Evolutionary conservation across 2,113 vertebrate species (phyloP).

Genomic region (Sphaerodactylus townsendi): DNA sequence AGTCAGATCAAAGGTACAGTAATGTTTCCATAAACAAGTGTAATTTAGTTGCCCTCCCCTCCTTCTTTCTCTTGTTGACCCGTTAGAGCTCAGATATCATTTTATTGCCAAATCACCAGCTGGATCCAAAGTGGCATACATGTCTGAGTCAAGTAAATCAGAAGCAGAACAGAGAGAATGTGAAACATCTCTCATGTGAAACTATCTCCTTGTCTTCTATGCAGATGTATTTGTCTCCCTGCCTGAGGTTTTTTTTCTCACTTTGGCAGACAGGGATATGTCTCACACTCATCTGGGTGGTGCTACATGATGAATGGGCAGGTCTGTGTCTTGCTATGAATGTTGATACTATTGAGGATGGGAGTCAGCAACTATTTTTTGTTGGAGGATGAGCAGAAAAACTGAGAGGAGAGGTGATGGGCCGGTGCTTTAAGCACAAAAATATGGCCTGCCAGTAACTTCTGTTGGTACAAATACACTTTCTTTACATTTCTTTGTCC

Average conservation of each 20-base stretch:
- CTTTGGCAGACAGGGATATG: constrained; percentile 16
- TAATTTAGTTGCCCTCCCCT: constrained; percentile 64
- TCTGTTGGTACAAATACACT: too few species aligned
- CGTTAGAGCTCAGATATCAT: constrained; percentile 62
- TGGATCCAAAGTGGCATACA: constrained; percentile 57
- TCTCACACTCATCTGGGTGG: neutral
- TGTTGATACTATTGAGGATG: neutral
- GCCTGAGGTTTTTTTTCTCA: constrained; percentile 55
- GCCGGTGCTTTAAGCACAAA: neutral
- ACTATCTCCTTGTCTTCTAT: constrained; percentile 43
- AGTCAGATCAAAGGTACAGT: constrained; percentile 73
- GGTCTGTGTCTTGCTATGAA: constrained; percentile 21
- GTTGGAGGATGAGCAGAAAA: neutral
- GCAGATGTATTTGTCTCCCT: constrained; percentile 43
- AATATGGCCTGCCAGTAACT: too few species aligned
- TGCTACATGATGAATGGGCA: too few species aligned
- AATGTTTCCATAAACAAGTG: constrained; percentile 73
- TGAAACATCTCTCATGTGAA: constrained; percentile 38
- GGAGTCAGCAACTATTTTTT: neutral
- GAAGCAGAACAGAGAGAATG: constrained; percentile 52
- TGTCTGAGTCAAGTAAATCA: constrained; percentile 67
- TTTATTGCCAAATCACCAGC: constrained; percentile 67
- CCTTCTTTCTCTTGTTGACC: constrained; percentile 57
- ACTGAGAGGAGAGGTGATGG: too few species aligned
- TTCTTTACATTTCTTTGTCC: too few species aligned